A percentile compares a stretch with the other conserved stretches of the same genome.
Evolutionary conservation across 92 coral and sea anemone species (phyloP).

Genomic region (Ricordea florida): DNA sequence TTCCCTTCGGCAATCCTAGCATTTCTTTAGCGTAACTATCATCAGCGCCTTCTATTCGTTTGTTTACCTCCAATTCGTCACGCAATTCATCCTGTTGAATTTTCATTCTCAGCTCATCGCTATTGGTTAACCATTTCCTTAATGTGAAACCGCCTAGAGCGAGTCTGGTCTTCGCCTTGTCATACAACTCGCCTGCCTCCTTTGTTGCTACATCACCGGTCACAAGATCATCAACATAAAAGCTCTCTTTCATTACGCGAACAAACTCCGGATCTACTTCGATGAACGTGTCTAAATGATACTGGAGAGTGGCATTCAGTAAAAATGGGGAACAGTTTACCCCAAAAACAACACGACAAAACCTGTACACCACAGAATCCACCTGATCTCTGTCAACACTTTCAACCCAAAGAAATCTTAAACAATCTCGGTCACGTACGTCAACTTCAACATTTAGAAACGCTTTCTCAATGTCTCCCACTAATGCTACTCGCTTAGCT

Average conservation of each 20-base stretch:
- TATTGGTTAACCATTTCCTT: constrained; percentile 55
- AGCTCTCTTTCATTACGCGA: neutral
- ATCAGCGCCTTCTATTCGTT: neutral
- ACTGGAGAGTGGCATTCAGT: constrained; percentile 53
- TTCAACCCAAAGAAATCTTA: constrained; percentile 58
- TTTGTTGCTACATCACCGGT: constrained; percentile 18
- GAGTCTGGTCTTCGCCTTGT: constrained; percentile 54
- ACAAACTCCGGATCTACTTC: constrained; percentile 56
- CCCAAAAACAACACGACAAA: constrained; percentile 62
- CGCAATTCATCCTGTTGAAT: neutral
- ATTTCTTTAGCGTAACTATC: constrained; percentile 40
- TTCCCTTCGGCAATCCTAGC: constrained; percentile 4
- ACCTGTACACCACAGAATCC: constrained; percentile 24
- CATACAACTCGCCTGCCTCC: constrained; percentile 13
- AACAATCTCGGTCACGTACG: constrained; percentile 58
- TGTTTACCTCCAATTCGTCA: neutral
- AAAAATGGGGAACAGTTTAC: constrained; percentile 50
- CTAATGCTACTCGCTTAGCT: constrained; percentile 22
- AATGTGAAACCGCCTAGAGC: constrained; percentile 50
- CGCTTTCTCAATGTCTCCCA: constrained; percentile 54
- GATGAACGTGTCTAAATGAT: constrained; percentile 45
- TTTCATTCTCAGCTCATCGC: neutral
- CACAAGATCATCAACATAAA: constrained; percentile 59
- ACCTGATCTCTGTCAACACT: neutral
- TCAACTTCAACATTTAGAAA: constrained; percentile 48